phyloP scores from a whole-genome alignment of 1,140 invertebrate species.

The Archivesica marissinica region DNA sequence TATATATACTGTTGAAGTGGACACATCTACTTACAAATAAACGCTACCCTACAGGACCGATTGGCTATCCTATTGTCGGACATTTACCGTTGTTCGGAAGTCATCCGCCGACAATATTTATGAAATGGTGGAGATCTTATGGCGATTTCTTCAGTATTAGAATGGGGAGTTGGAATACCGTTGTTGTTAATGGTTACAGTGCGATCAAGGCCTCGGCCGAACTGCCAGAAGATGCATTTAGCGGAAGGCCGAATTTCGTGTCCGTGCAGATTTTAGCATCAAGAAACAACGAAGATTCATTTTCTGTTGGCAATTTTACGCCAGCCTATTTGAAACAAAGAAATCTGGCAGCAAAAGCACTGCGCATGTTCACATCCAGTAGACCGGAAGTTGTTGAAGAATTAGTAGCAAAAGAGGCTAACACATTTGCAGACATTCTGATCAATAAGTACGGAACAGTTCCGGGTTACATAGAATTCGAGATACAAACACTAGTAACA shows the following conservation, averaged over 20 bases:
- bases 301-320: slow-evolving; percentile 6
- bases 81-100: background rate
- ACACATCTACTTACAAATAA: background rate
- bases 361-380: background rate
- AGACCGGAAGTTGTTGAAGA: slow-evolving; percentile 22
- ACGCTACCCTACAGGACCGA: background rate
- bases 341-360: background rate
- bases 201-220: background rate
- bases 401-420: background rate
- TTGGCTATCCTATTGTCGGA: background rate
- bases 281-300: background rate
- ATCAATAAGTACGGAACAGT: background rate
- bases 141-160: slow-evolving; percentile 7
- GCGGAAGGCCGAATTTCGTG: slow-evolving; percentile 18
- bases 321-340: slow-evolving; percentile 25
- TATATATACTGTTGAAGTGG: too few relatives aligned
- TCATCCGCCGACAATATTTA: background rate
- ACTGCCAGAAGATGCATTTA: background rate
- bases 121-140: slow-evolving; percentile 15
- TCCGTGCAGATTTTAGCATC: background rate
- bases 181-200: slow-evolving; percentile 26
- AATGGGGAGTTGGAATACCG: slow-evolving; percentile 4
- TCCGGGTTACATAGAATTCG: background rate
- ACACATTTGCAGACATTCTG: background rate
- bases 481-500: background rate